Evolutionary conservation across 1,140 invertebrate genomes (phyloP).

Genomic region (Hetaerina americana): DNA sequence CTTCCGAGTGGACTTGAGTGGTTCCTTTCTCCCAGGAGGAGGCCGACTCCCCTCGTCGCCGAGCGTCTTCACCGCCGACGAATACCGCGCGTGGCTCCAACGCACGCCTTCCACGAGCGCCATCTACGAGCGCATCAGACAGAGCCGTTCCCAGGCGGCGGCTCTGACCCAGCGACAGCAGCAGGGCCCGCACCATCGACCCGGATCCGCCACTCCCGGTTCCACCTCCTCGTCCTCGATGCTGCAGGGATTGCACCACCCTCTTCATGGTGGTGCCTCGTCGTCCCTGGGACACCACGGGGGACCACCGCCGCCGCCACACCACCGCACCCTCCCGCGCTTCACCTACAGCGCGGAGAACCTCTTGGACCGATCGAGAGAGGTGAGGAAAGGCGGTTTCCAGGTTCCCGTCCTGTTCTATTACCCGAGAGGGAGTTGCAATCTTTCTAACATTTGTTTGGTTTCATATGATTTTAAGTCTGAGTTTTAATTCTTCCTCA

Average conservation of each 20-base stretch:
- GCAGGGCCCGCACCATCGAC: slow-evolving; percentile 23
- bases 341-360: slow-evolving; percentile 85
- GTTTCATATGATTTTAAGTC: too few species aligned
- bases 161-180: slow-evolving; percentile 45
- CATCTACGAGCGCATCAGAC: slow-evolving; percentile 76
- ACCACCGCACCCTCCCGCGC: slow-evolving; percentile 24
- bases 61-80: slow-evolving; percentile 76
- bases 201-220: not conserved
- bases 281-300: not conserved
- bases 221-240: not conserved
- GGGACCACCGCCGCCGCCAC: not conserved
- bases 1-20: too few species aligned
- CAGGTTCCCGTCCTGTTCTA: not conserved
- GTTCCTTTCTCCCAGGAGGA: slow-evolving; percentile 18
- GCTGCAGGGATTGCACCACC: not conserved
- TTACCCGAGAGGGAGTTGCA: too few species aligned
- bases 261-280: not conserved
- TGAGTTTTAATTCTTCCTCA: too few species aligned
- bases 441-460: too few species aligned
- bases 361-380: slow-evolving; percentile 37
- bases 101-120: slow-evolving; percentile 83
- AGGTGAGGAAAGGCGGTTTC: slow-evolving; percentile 26
- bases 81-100: slow-evolving; percentile 78
- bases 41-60: slow-evolving; percentile 49
- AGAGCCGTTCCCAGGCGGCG: slow-evolving; percentile 40